Evolutionary conservation across 2,113 vertebrate species (phyloP), one percentile per base, ranked within the genome.

Genomic region (Rhipidura dahli): DNA sequence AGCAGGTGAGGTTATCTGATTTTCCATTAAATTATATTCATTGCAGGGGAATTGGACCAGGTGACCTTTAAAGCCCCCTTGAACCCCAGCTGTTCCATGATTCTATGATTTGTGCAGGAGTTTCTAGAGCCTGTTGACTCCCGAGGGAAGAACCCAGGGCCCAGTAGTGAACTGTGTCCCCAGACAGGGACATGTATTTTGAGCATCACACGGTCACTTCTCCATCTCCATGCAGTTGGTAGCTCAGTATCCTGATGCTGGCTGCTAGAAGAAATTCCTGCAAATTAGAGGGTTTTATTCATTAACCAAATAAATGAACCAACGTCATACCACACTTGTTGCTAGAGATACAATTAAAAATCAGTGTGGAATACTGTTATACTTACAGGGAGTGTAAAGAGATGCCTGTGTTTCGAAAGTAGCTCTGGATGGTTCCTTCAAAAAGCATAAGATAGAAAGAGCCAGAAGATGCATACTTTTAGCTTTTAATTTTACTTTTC

Each of bases 381-480:
- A 51, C 20, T 72, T 50, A 47, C 1, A 9, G n/a, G 49, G 7
- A 21, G 7, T 60, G 9, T n/a, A 30, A 30, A 61, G 39, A 24
- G 3, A 40, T 35, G 7, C 28, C 33, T 39, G 1, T 10, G n/a
- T 65, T 56, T 56, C 0, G 0, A 24, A 56, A 56, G 24, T 6
- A 56, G 15, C 23, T 47, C 33, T 69, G 27, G 7, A 6, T 35
- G 8, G 5, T 40, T 61, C 28, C 72, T 81, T 63, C 9, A 56
- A 23, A 69, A 81, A 54, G 21, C 4, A 0, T 27, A 39, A 37
- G 17, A 12, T 20, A 28, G 69, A 44, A 79, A 30, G 31, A 64
- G 47, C 12, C 26, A 72, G 35, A 56, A 49, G 31, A 56, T 24
- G 9, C 4, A 21, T 26, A 27, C 28, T 17, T 65, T 69, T 61